These are phyloP conservation scores for Piscicola geometra DNA, from an alignment of 2,888 invertebrate genomes.

Conservation along the genomic window DNA sequence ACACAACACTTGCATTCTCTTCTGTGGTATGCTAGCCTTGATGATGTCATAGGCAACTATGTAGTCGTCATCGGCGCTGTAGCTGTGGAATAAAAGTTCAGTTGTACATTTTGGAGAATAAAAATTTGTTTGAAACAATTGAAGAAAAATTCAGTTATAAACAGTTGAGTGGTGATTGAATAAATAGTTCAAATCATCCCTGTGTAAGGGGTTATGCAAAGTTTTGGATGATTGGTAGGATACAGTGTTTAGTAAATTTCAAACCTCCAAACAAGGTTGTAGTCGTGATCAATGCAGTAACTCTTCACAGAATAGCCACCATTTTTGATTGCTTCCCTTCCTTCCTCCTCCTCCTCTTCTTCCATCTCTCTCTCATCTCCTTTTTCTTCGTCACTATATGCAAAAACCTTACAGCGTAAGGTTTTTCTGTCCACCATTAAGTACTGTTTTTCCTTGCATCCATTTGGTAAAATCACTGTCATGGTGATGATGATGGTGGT, in stretches of 20 bases:
- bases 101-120: not conserved
- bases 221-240: too few species aligned
- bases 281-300: slow-evolving; percentile 5
- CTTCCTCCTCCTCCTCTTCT: not conserved
- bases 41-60: not conserved
- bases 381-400: not conserved
- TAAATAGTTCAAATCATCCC: too few species aligned
- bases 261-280: slow-evolving; percentile 6
- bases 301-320: too few species aligned
- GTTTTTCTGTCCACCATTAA: not conserved
- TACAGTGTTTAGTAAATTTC: too few species aligned
- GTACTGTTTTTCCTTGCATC: not conserved
- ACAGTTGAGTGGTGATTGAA: too few species aligned
- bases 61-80: not conserved
- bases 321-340: not conserved
- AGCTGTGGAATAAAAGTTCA: not conserved
- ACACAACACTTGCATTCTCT: not conserved
- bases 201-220: too few species aligned
- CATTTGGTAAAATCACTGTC: not conserved
- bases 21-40: not conserved
- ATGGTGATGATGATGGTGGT: too few species aligned
- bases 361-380: not conserved
- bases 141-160: not conserved
- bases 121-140: too few species aligned
- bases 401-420: not conserved